Evolutionary conservation across 2,888 invertebrate genomes (phyloP), one percentile per base, ranked within the genome.

Genomic region (Eilema griseolum): DNA sequence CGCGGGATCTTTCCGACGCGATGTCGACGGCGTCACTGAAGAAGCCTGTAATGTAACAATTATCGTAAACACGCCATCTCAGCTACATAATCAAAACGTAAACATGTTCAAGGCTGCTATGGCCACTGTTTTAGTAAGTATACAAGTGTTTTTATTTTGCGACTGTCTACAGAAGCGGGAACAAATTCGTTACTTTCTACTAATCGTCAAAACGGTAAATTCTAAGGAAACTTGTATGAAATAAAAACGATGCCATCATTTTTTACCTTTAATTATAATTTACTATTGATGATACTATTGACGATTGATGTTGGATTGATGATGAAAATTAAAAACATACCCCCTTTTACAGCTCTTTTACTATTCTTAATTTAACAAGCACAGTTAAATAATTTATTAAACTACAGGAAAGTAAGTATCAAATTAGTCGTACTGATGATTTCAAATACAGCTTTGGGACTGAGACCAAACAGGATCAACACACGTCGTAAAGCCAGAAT

Each of bases 61-160:
- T 91, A 90, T 84, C 88, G 87, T 90, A 79, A 89, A 85, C 85
- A 84, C 85, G 89, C 83, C 85, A 88, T 85, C 82, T 86, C 69
- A 75, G 70, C 76, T 75, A 82, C 83, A 83, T 91, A 92, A 92
- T 93, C 91, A 91, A 70, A 86, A 82, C 86, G 87, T 86, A 93
- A 92, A 93, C 91, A 92, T 60, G 72, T 78, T 81, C 92, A 91
- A 93, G 92, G 92, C 83, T 83, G 92, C 83, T 83, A 85, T 73
- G 75, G 76, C 70, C 73, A 77, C 78, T 80, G 79, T 83, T 80
- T 82, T 76, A 81, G 77, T 75, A 73, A 72, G 3, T 37, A 26
- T 57, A 37, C 37, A 24, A 7, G 46, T 59, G 65, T 76, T 66
- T 70, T 72, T 52, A 57, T 56, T 46, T 61, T 23, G 12, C 41